Percentiles rank a stretch among this genome's conserved stretches.
These are phyloP conservation scores for Hyposoter didymator DNA, from an alignment of 2,888 invertebrate genomes.

Conservation along the genomic window DNA sequence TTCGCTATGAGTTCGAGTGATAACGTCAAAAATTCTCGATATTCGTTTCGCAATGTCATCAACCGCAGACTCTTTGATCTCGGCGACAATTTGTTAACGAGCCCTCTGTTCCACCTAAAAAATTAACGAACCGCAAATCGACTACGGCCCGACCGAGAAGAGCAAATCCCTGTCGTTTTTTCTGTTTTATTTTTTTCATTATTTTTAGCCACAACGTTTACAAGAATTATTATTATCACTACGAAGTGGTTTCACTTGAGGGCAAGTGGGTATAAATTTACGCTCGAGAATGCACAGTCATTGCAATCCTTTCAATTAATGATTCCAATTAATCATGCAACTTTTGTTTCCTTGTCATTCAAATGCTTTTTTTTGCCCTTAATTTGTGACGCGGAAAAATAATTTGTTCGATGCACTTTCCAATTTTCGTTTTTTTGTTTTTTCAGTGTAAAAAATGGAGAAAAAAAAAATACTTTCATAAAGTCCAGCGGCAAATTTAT, in stretches of 20 bases:
- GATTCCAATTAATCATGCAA: not conserved
- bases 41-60: not conserved
- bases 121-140: constrained; percentile 48
- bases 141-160: not conserved
- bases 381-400: not conserved
- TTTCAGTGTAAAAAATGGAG: not conserved
- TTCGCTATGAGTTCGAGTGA: constrained; percentile 12
- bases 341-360: not conserved
- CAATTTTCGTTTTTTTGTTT: constrained; percentile 21
- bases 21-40: constrained; percentile 9
- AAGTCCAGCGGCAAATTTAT: constrained; percentile 41
- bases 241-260: not conserved
- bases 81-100: constrained; percentile 36
- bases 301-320: constrained; percentile 2
- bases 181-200: constrained; percentile 11
- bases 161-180: constrained; percentile 1
- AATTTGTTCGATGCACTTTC: not conserved
- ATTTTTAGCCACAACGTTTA: not conserved
- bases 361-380: not conserved
- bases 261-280: not conserved
- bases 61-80: constrained; percentile 43
- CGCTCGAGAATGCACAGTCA: not conserved
- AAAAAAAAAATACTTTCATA: constrained; percentile 22
- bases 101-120: constrained; percentile 27
- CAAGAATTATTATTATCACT: constrained; percentile 30